A percentile compares a stretch with the other conserved stretches of the same genome.
Conservation (phyloP, 2,888 invertebrate genomes). For the Drosophila planitibia region DNA sequence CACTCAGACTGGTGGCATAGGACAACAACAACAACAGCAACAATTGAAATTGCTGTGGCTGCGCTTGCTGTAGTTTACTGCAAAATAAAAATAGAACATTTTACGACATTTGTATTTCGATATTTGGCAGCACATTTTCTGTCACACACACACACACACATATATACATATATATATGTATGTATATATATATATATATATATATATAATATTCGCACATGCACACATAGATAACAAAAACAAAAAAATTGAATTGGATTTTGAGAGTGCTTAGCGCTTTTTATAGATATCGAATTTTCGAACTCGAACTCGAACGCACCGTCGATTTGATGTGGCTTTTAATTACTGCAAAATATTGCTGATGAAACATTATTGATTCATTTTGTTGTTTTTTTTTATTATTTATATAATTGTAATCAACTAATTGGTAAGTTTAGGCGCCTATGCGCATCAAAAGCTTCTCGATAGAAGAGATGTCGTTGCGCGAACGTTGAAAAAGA, state of each 20-base stretch:
- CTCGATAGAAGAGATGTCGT: constrained; percentile 51
- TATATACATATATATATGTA: background rate
- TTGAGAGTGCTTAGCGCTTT: constrained; percentile 36
- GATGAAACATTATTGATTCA: constrained; percentile 51
- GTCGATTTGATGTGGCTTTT: constrained; percentile 18
- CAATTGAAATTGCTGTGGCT: constrained; percentile 27
- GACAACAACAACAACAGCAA: constrained; percentile 51
- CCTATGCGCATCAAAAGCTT: constrained; percentile 54
- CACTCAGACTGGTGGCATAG: constrained; percentile 6
- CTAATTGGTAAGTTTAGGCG: constrained; percentile 46
- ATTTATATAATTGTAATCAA: constrained; percentile 25
- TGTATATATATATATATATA: background rate
- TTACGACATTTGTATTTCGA: constrained; percentile 67
- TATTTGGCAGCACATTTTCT: constrained; percentile 68
- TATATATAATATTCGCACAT: constrained; percentile 17
- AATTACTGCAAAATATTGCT: constrained; percentile 27
- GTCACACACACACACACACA: constrained; percentile 38
- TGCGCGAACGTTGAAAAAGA: constrained; percentile 78
- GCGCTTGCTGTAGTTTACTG: constrained; percentile 63
- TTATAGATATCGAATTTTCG: constrained; percentile 38
- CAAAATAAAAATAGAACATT: constrained; percentile 78
- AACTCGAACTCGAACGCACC: constrained; percentile 45
- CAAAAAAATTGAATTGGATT: constrained; percentile 25
- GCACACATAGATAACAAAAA: constrained; percentile 37
- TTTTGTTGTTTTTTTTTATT: constrained; percentile 2